Evolutionary conservation across 2,113 vertebrate species (phyloP).

Genomic region (Thomomys bottae): DNA sequence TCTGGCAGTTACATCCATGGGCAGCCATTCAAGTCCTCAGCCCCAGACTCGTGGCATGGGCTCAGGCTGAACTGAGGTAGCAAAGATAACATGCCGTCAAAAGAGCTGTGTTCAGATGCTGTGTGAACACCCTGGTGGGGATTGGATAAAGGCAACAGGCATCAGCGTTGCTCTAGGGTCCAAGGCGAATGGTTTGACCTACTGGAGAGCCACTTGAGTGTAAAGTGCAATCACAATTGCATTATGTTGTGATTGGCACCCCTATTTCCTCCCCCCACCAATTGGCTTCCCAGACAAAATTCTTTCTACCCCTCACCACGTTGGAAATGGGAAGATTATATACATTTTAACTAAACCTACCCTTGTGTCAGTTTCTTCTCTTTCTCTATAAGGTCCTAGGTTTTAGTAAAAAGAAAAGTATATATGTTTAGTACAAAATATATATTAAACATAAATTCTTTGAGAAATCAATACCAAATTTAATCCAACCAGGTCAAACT

Average conservation of each 20-base stretch:
- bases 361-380: neutral
- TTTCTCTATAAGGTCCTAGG: slow-evolving; percentile 33
- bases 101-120: neutral
- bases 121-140: no score
- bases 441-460: neutral
- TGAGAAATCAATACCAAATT: slow-evolving; percentile 67
- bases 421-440: no score
- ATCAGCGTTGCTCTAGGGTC: no score
- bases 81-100: neutral
- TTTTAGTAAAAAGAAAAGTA: slow-evolving; percentile 17
- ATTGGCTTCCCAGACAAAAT: neutral
- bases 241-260: neutral
- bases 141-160: neutral
- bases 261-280: no score
- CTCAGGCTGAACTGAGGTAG: neutral
- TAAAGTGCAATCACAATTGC: neutral
- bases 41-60: neutral
- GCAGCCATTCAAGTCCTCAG: neutral
- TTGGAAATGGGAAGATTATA: neutral
- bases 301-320: neutral
- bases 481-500: slow-evolving; percentile 65
- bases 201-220: neutral
- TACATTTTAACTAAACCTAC: neutral
- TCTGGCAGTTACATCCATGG: neutral
- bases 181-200: neutral